These are phyloP conservation scores for Cyrtonyx montezumae DNA, from an alignment of 2,113 vertebrate genomes.

Conservation along the genomic window DNA sequence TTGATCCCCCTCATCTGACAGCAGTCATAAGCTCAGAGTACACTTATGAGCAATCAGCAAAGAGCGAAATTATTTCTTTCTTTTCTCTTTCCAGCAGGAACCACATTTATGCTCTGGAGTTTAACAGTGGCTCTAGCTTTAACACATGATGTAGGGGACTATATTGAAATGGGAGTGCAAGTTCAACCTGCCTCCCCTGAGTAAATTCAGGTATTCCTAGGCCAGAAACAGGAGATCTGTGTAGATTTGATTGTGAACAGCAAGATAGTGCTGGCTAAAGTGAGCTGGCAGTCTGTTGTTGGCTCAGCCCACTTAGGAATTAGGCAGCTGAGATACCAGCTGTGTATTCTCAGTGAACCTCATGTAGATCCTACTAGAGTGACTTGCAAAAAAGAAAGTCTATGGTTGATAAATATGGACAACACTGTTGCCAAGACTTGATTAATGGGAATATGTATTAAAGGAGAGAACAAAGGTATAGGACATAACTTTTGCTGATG, in stretches of 20 bases:
- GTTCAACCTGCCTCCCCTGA: not conserved
- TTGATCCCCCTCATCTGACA: not conserved
- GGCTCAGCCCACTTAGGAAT: conserved; percentile 9
- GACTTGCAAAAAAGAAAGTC: conserved; percentile 17
- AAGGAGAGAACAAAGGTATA: not conserved
- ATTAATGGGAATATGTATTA: not conserved
- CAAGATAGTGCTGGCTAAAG: conserved; percentile 13
- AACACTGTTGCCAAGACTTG: not conserved
- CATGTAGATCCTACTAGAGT: conserved; percentile 1
- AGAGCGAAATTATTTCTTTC: not conserved
- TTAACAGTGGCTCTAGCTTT: not conserved
- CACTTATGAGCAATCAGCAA: not conserved
- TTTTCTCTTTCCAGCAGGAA: not conserved
- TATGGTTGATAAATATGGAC: conserved; percentile 32
- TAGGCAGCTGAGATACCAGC: conserved; percentile 58
- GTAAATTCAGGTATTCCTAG: conserved; percentile 42
- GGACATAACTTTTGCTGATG: not conserved
- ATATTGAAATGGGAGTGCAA: not conserved
- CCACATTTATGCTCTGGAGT: not conserved
- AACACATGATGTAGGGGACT: not conserved
- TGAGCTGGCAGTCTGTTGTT: conserved; percentile 23
- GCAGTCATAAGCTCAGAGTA: not conserved
- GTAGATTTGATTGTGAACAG: conserved; percentile 28
- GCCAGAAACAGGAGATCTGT: not conserved
- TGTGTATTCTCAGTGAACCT: conserved; percentile 43